These are phyloP conservation scores for Beris chalybata DNA, from an alignment of 2,888 invertebrate species.

Conservation along the genomic window DNA sequence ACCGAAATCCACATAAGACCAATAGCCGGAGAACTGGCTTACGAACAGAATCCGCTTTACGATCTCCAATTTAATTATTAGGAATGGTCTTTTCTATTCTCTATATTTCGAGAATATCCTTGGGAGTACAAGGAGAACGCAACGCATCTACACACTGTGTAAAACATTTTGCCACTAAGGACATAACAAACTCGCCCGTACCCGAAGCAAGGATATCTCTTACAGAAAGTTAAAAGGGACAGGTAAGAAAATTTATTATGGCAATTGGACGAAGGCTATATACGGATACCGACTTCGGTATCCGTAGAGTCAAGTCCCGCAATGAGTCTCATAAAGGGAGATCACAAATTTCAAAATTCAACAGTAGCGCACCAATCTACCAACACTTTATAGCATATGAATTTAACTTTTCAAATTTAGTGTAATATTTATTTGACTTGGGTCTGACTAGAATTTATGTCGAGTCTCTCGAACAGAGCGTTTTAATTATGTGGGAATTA, in stretches of 20 bases:
- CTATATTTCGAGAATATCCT: not conserved
- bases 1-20: slow-evolving; percentile 30
- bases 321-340: slow-evolving; percentile 14
- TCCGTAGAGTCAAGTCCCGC: slow-evolving; percentile 3
- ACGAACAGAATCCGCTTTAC: slow-evolving; percentile 25
- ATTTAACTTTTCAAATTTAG: too few species aligned
- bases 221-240: slow-evolving; percentile 6
- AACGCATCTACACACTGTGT: too few species aligned
- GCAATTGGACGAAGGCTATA: slow-evolving; percentile 11
- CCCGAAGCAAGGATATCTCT: slow-evolving; percentile 12
- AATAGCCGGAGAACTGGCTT: slow-evolving; percentile 19
- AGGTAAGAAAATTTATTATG: slow-evolving; percentile 24
- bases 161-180: too few species aligned
- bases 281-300: not conserved
- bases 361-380: slow-evolving; percentile 3
- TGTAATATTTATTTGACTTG: too few species aligned
- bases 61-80: slow-evolving; percentile 32
- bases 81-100: slow-evolving; percentile 10
- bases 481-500: too few species aligned
- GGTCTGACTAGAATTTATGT: too few species aligned
- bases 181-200: too few species aligned
- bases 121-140: not conserved
- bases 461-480: too few species aligned
- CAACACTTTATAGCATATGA: too few species aligned
- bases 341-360: slow-evolving; percentile 22